A percentile compares a stretch with the other conserved stretches of the same genome.
Evolutionary conservation across 2,113 vertebrate genomes (phyloP).

Genomic region (Apteryx mantelli): DNA sequence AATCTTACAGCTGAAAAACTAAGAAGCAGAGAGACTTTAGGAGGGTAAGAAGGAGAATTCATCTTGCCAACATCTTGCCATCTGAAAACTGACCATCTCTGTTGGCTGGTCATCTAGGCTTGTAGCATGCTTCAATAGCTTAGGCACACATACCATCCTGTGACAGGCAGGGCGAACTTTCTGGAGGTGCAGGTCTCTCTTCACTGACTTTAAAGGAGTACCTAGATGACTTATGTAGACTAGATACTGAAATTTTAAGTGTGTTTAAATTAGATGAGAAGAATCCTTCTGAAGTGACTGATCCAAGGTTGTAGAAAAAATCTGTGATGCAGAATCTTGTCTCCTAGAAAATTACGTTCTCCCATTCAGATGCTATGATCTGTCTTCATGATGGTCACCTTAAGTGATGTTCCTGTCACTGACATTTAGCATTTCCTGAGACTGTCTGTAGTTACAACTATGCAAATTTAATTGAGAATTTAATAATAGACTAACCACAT

Average conservation of each 20-base stretch:
- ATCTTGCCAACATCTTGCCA: neutral
- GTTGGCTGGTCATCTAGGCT: neutral
- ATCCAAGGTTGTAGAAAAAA: neutral
- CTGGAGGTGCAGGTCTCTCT: neutral
- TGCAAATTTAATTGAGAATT: conserved; percentile 41
- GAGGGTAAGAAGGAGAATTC: neutral
- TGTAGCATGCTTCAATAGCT: neutral
- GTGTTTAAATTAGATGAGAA: neutral
- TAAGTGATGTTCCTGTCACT: neutral
- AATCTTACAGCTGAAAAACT: neutral
- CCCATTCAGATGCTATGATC: neutral
- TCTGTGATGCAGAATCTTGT: neutral
- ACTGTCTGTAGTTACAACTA: neutral
- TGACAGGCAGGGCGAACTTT: neutral
- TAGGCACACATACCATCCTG: neutral
- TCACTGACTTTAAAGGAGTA: neutral
- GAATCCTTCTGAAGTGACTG: neutral
- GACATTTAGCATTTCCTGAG: conserved; percentile 27
- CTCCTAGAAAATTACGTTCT: neutral
- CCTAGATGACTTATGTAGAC: neutral
- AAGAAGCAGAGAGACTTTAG: neutral
- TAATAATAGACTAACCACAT: conserved; percentile 23
- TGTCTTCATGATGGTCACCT: neutral
- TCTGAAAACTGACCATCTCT: neutral
- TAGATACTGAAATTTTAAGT: neutral